Conservation (phyloP, 2,797 vertebrate genomes). For the Mus minutoides region DNA sequence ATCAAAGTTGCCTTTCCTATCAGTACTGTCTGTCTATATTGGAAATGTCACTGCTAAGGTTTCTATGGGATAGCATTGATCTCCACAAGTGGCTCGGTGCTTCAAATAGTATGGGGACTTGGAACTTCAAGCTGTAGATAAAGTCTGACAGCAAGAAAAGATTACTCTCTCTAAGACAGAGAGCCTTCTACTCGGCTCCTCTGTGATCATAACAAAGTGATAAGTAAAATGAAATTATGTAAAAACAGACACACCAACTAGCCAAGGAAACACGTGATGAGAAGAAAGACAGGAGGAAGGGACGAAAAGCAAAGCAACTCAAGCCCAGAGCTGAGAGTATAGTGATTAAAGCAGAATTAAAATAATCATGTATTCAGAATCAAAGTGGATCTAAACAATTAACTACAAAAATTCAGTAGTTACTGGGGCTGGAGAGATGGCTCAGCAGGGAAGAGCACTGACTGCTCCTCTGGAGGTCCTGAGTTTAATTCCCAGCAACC, state of each 20-base stretch:
- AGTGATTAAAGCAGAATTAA: neutral
- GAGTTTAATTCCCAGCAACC: neutral
- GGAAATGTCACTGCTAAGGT: neutral
- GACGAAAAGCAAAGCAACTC: neutral
- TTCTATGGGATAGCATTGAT: neutral
- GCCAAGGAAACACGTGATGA: neutral
- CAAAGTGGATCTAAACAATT: neutral
- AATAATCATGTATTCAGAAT: neutral
- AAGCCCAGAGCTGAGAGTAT: neutral
- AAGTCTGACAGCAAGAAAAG: neutral
- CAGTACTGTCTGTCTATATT: neutral
- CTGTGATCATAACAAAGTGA: neutral
- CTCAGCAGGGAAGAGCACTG: neutral
- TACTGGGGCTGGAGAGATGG: neutral
- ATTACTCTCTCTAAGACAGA: neutral
- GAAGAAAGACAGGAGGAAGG: neutral
- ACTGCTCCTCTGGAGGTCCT: neutral
- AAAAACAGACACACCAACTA: neutral
- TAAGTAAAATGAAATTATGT: neutral
- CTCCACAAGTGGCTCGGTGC: neutral
- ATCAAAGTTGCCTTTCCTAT: neutral
- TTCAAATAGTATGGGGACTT: neutral
- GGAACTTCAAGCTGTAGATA: conserved; percentile 1
- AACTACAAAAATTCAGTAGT: neutral
- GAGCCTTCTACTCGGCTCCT: neutral